phyloP scores from a whole-genome alignment of 2,113 vertebrate species.

The Polyodon spathula region DNA sequence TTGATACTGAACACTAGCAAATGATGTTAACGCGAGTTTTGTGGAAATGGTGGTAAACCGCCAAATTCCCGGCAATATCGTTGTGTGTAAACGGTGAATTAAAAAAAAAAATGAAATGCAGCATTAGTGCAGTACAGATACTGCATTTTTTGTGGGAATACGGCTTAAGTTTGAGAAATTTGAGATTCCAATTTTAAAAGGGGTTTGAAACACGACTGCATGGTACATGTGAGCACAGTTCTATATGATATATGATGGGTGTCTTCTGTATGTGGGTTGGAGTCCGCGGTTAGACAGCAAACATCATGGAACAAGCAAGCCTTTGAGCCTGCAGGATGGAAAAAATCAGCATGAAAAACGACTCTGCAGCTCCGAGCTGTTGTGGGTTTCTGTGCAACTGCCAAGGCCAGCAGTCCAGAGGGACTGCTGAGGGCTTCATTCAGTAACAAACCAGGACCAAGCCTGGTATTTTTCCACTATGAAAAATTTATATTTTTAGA shows the following conservation, averaged over 20 bases:
- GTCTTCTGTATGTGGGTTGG: slow-evolving; percentile 35
- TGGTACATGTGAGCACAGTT: slow-evolving; percentile 21
- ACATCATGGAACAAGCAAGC: slow-evolving; percentile 59
- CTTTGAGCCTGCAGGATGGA: slow-evolving; percentile 59
- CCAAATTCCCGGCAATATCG: too few relatives aligned
- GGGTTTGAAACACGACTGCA: slow-evolving; percentile 36
- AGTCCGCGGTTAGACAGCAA: slow-evolving; percentile 56
- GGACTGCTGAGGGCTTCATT: neutral
- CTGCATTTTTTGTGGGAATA: too few relatives aligned
- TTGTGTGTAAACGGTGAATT: too few relatives aligned
- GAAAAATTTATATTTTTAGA: slow-evolving; percentile 12
- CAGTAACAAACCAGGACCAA: neutral
- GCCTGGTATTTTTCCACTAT: slow-evolving; percentile 54
- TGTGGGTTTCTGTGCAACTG: neutral
- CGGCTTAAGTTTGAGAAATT: too few relatives aligned
- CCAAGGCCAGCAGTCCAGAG: slow-evolving; percentile 22
- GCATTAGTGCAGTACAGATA: too few relatives aligned
- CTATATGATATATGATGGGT: neutral
- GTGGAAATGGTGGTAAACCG: too few relatives aligned
- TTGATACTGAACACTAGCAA: too few relatives aligned
- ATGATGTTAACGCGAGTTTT: too few relatives aligned
- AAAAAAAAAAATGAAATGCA: too few relatives aligned
- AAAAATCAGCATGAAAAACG: slow-evolving; percentile 39
- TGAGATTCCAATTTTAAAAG: too few relatives aligned
- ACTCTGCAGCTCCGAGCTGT: slow-evolving; percentile 39